Conservation (phyloP, 2,797 vertebrate genomes). For the Delichon dasypus region DNA sequence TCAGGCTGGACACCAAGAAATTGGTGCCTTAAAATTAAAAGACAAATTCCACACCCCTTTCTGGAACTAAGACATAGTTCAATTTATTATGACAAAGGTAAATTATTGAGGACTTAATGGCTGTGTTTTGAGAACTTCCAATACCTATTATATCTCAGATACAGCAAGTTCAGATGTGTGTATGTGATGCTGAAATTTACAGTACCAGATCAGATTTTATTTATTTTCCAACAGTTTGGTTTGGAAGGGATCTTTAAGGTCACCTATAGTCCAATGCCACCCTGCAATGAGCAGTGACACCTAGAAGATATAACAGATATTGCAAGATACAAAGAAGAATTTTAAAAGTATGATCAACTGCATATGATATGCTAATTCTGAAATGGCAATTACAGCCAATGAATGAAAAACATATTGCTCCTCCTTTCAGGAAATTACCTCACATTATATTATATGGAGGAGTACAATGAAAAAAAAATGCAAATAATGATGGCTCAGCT, state of each 20-base stretch:
- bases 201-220: background rate
- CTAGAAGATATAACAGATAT: background rate
- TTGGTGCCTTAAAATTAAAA: background rate
- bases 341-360: background rate
- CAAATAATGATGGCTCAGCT: background rate
- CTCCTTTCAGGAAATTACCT: background rate
- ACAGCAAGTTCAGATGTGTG: background rate
- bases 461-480: background rate
- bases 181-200: background rate
- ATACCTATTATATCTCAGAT: background rate
- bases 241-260: background rate
- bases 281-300: background rate
- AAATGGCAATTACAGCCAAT: background rate
- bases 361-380: background rate
- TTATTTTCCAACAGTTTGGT: background rate
- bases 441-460: background rate
- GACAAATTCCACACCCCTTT: background rate
- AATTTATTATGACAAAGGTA: background rate
- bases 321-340: background rate
- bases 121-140: background rate
- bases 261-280: rapidly evolving
- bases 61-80: background rate
- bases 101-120: background rate
- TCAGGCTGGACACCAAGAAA: background rate
- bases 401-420: background rate